A percentile compares a stretch with the other conserved stretches of the same genome.
phyloP scores from a whole-genome alignment of 2,113 vertebrate genomes.

The Proteles cristata region DNA sequence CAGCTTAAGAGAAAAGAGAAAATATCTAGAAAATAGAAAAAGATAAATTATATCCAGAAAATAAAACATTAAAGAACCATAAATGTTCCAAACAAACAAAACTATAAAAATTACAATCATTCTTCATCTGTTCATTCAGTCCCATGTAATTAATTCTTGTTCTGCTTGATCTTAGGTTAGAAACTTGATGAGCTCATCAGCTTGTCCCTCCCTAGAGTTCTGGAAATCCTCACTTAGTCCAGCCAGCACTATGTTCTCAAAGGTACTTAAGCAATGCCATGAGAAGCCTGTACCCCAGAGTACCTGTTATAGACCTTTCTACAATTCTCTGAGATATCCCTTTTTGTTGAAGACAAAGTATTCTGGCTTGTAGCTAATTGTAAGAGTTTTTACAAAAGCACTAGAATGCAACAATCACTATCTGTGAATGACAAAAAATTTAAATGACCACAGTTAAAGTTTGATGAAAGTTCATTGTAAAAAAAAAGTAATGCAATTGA shows the following conservation, averaged over 20 bases:
- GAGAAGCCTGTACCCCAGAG: not conserved
- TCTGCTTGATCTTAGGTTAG: not conserved
- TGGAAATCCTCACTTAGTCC: not conserved
- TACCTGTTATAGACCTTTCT: not conserved
- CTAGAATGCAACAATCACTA: not conserved
- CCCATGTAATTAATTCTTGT: not conserved
- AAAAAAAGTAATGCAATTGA: not conserved
- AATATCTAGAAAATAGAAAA: not conserved
- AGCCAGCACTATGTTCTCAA: not conserved
- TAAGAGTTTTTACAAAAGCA: not conserved
- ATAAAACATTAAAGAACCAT: not conserved
- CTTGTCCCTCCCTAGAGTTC: not conserved
- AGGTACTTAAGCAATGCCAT: not conserved
- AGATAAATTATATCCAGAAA: not conserved
- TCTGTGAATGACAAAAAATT: not conserved
- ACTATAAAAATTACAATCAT: not conserved
- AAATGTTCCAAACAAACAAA: not conserved
- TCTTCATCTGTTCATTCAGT: not conserved
- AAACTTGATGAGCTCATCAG: not conserved
- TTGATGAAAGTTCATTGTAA: not conserved
- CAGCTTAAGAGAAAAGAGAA: not conserved
- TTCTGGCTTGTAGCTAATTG: not conserved
- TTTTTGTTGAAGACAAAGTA: slow-evolving; percentile 3
- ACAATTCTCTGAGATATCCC: not conserved
- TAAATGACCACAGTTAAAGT: not conserved